These are phyloP conservation scores for Ennomos fuscantarius DNA, from an alignment of 2,888 invertebrate genomes.

Conservation along the genomic window DNA sequence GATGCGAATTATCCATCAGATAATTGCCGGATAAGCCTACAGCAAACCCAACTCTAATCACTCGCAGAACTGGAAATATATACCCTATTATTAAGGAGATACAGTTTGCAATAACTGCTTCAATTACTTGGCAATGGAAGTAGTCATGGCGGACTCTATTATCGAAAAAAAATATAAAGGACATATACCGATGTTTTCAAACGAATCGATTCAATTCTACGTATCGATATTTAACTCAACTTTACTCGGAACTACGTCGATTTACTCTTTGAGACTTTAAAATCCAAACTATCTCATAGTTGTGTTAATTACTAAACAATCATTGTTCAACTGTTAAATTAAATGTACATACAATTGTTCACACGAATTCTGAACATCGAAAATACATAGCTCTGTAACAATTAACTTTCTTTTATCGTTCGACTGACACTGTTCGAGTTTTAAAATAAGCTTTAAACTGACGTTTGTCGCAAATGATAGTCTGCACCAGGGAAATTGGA, in stretches of 20 bases:
- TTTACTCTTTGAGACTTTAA: conserved; percentile 37
- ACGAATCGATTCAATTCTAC: conserved; percentile 71
- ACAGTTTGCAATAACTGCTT: conserved; percentile 26
- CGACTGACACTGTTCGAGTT: conserved; percentile 20
- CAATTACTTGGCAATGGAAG: conserved; percentile 29
- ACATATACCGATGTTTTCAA: conserved; percentile 35
- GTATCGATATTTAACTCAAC: conserved; percentile 55
- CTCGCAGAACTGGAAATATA: conserved; percentile 26
- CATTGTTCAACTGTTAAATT: conserved; percentile 36
- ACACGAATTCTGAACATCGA: conserved; percentile 30
- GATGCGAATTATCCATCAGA: conserved; percentile 61
- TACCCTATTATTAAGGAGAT: conserved; percentile 32
- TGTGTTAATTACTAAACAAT: conserved; percentile 41
- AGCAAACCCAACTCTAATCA: conserved; percentile 43
- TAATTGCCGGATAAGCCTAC: conserved; percentile 66
- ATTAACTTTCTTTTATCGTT: conserved; percentile 25
- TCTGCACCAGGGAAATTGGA: not conserved
- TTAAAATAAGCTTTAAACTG: conserved; percentile 21
- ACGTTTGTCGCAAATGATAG: conserved; percentile 8
- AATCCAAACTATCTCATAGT: conserved; percentile 14
- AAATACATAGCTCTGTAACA: conserved; percentile 22
- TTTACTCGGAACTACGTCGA: conserved; percentile 59
- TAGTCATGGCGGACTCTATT: conserved; percentile 43
- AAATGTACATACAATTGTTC: conserved; percentile 33
- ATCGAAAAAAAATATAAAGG: conserved; percentile 55